Evolutionary conservation across 2,888 invertebrate genomes (phyloP).

Genomic region (Panzeria rudis): DNA sequence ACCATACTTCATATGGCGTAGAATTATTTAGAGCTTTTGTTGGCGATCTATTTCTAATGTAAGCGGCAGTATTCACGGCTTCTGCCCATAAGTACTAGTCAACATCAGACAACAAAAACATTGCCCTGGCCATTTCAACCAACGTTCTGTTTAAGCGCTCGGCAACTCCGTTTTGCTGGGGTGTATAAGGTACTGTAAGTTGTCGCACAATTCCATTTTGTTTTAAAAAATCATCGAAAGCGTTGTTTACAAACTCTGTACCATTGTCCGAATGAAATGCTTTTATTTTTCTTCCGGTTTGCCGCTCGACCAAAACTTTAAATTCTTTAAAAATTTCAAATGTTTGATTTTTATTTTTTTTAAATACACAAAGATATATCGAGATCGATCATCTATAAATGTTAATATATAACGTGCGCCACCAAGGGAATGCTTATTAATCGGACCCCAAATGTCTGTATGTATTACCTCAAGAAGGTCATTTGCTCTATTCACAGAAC

Average conservation of each 20-base stretch:
- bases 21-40: constrained; percentile 61
- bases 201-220: constrained; percentile 63
- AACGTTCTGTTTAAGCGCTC: constrained; percentile 58
- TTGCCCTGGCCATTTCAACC: constrained; percentile 75
- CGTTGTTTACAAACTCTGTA: constrained; percentile 64
- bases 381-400: constrained; percentile 70
- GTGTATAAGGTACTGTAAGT: constrained; percentile 64
- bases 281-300: constrained; percentile 70
- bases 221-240: constrained; percentile 58
- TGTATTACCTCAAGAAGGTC: constrained; percentile 57
- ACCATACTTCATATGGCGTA: constrained; percentile 71
- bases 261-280: constrained; percentile 67
- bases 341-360: constrained; percentile 41
- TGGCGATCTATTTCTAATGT: constrained; percentile 64
- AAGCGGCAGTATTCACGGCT: constrained; percentile 67
- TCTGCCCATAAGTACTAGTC: constrained; percentile 71
- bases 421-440: constrained; percentile 62
- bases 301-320: constrained; percentile 61
- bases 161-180: constrained; percentile 72
- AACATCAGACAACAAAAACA: constrained; percentile 74
- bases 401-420: constrained; percentile 69
- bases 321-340: constrained; percentile 60
- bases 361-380: constrained; percentile 70
- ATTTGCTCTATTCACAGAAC: constrained; percentile 44
- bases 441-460: constrained; percentile 61